A percentile compares a stretch with the other conserved stretches of the same genome.
Conservation (phyloP, 2,888 invertebrate species). For the Pomacea canaliculata region DNA sequence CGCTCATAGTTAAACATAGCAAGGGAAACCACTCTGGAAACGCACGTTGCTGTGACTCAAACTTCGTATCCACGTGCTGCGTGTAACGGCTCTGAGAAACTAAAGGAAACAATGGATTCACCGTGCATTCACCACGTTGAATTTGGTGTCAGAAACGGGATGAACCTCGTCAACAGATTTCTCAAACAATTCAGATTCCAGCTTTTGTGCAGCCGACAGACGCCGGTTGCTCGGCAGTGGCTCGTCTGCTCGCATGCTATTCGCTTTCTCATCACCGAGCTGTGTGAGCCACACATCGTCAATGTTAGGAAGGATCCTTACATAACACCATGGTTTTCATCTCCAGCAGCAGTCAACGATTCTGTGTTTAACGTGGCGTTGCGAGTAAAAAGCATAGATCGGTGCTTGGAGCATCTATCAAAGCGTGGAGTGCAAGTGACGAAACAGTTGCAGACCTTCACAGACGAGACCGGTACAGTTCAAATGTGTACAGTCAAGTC, state of each 20-base stretch:
- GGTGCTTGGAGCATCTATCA: slow-evolving; percentile 18
- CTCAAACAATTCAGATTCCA: slow-evolving; percentile 55
- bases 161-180: slow-evolving; percentile 47
- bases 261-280: slow-evolving; percentile 19
- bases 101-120: slow-evolving; percentile 38
- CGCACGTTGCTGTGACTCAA: too few relatives aligned
- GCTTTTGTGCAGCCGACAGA: slow-evolving; percentile 15
- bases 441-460: slow-evolving; percentile 49
- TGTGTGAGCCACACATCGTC: not conserved
- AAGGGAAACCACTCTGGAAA: too few relatives aligned
- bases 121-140: slow-evolving; percentile 66
- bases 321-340: slow-evolving; percentile 2
- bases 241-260: slow-evolving; percentile 17
- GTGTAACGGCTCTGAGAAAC: too few relatives aligned
- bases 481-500: slow-evolving; percentile 68
- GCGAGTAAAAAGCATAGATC: slow-evolving; percentile 30
- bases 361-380: slow-evolving; percentile 35
- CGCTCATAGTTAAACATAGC: too few relatives aligned
- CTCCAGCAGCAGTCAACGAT: slow-evolving; percentile 9
- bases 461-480: slow-evolving; percentile 62
- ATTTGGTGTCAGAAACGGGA: slow-evolving; percentile 62
- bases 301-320: slow-evolving; percentile 13
- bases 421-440: slow-evolving; percentile 55
- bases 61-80: too few relatives aligned
- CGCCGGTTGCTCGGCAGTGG: slow-evolving; percentile 16